A percentile compares a stretch with the other conserved stretches of the same genome.
Conservation (phyloP, 2,888 invertebrate species). For the Xanthorhoe spadicearia region DNA sequence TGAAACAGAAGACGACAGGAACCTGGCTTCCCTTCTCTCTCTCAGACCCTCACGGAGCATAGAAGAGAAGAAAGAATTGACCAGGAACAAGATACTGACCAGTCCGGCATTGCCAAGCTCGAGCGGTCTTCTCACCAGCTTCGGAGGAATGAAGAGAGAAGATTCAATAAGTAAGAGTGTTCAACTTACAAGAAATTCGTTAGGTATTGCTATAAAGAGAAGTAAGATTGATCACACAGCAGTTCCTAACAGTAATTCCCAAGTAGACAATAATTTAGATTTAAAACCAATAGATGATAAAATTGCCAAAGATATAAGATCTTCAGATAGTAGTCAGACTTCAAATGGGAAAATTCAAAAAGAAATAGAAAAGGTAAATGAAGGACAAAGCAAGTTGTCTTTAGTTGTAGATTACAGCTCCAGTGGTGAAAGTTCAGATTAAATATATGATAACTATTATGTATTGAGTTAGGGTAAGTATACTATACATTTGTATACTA, state of each 20-base stretch:
- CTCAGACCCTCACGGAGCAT: conserved; percentile 87
- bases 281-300: not conserved
- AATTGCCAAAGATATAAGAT: not conserved
- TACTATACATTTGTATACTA: not conserved
- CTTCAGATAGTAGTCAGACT: not conserved
- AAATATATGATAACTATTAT: not conserved
- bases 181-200: conserved; percentile 63
- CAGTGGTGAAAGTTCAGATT: conserved; percentile 29
- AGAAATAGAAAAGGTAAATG: conserved; percentile 8
- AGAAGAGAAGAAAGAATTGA: conserved; percentile 81
- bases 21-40: conserved; percentile 90
- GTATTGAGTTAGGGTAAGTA: not conserved
- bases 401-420: conserved; percentile 32
- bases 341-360: conserved; percentile 3
- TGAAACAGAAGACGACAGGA: conserved; percentile 92
- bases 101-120: conserved; percentile 84
- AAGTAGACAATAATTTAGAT: not conserved
- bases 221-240: conserved; percentile 7
- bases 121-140: conserved; percentile 74
- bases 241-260: conserved; percentile 4
- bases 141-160: conserved; percentile 84
- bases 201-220: conserved; percentile 76
- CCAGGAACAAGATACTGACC: conserved; percentile 80
- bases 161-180: conserved; percentile 75
- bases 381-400: conserved; percentile 26